Conservation (phyloP, 2,888 invertebrate species). For the Agrilus cyanescens region DNA sequence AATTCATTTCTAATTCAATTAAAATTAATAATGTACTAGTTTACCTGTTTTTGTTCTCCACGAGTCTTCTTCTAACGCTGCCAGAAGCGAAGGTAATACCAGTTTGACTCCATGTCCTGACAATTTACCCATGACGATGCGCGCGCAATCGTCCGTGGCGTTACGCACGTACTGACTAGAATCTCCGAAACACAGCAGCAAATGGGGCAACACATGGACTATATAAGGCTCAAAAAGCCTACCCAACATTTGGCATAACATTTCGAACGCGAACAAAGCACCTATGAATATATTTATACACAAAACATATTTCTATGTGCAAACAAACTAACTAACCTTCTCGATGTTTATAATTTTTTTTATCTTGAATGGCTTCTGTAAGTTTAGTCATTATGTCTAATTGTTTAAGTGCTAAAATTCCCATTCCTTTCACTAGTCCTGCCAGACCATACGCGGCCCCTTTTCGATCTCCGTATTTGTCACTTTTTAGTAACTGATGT, state of each 20-base stretch:
- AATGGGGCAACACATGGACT: conserved; percentile 89
- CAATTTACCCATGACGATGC: conserved; percentile 89
- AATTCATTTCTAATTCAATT: background rate
- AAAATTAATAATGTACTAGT: too few species aligned
- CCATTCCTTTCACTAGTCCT: conserved; percentile 92
- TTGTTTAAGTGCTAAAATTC: conserved; percentile 89
- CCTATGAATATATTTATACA: conserved; percentile 38
- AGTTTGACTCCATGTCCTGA: conserved; percentile 97
- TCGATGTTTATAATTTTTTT: conserved; percentile 86
- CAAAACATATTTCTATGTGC: background rate
- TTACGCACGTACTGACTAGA: conserved; percentile 88
- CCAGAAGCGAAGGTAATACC: conserved; percentile 84
- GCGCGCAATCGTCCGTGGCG: conserved; percentile 93
- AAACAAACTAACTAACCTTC: conserved; percentile 52
- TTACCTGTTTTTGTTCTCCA: conserved; percentile 94
- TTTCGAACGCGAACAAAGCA: conserved; percentile 94
- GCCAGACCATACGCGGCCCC: conserved; percentile 98
- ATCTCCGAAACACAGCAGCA: conserved; percentile 93
- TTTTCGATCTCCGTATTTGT: conserved; percentile 83
- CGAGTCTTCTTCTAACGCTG: conserved; percentile 92
- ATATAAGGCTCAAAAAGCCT: conserved; percentile 98
- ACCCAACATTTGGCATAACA: conserved; percentile 89
- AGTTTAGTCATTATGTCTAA: conserved; percentile 90
- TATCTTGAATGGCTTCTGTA: conserved; percentile 89
- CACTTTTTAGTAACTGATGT: conserved; percentile 76